Base-by-base conservation (phyloP, 2,113 vertebrate genomes). In the Dromiciops gliroides region DNA sequence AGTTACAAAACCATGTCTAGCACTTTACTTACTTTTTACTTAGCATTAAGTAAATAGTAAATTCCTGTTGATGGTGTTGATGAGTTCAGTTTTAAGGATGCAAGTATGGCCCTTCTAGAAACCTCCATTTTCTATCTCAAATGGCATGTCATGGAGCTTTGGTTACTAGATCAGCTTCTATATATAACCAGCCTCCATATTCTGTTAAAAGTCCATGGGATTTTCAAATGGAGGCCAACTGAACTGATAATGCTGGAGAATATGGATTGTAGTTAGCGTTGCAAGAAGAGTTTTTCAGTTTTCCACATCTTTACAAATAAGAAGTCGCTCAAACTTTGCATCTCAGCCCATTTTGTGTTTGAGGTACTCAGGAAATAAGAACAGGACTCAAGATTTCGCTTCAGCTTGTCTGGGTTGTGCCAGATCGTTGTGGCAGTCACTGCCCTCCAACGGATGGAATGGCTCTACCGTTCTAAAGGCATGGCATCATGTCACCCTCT, bases 401-500 rank as follows among this genome's bases (percentile, higher is more conserved):
- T 50, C n/a, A 0, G 0, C 0, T 5, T 50, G 11, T 26, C 49
- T 1, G 53, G 10, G 25, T 37, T 0, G 52, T 83, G 19, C 16
- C 67, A 83, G 16, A 83, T 83, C 48, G 0, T 60, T 3, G 93
- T 19, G 52, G 44, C 52, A 24, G 23, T 49, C 23, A 90, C 94
- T 89, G 94, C 97, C 96, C 95, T 95, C 95, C 96, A 19, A 16
- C 16, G 67, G 93, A 93, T 2, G 31, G 7, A 50, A 88, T 51
- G 93, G 24, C 22, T 51, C 52, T 8, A 3, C 8, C 16, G 47
- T 8, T 14, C 56, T 89, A 31, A 51, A 52, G 91, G 48, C 28
- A 95, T 37, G 96, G 94, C 44, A 44, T 48, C 91, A 11, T 6
- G 60, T 83, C 95, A 83, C 97, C 96, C 96, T 93, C 98, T 97